phyloP scores from a whole-genome alignment of 2,888 invertebrate species.

The Cantharis nigra region DNA sequence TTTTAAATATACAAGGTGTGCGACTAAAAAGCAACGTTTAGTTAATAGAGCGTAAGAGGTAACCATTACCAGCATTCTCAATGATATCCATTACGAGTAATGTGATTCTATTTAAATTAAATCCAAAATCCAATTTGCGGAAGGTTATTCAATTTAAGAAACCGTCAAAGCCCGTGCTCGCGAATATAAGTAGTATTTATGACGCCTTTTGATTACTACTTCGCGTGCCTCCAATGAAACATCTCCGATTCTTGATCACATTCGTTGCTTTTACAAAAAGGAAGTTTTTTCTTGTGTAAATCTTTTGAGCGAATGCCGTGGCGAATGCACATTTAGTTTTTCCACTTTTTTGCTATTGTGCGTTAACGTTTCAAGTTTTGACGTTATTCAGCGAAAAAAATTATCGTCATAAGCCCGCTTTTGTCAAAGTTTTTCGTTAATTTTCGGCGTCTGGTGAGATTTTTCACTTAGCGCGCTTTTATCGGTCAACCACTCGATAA shows the following conservation, averaged over 20 bases:
- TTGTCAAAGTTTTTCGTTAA: not conserved
- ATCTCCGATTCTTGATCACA: conserved; percentile 26
- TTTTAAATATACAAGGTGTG: not conserved
- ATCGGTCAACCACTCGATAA: conserved; percentile 7
- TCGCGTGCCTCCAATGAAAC: conserved; percentile 31
- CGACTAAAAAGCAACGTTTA: conserved; percentile 13
- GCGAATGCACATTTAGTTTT: conserved; percentile 18
- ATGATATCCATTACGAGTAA: conserved; percentile 34
- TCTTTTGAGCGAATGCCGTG: conserved; percentile 21
- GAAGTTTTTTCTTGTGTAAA: conserved; percentile 15
- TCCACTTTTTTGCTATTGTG: conserved; percentile 18
- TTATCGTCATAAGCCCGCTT: not conserved
- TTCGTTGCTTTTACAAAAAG: conserved; percentile 22
- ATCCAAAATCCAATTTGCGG: conserved; percentile 33
- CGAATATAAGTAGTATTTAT: conserved; percentile 32
- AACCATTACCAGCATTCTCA: conserved; percentile 30
- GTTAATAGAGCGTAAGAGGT: conserved; percentile 34
- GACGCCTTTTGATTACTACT: conserved; percentile 31
- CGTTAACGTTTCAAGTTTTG: conserved; percentile 16
- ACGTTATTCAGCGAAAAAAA: not conserved
- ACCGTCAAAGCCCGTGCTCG: conserved; percentile 33
- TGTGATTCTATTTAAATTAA: conserved; percentile 31
- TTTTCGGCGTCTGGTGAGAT: not conserved
- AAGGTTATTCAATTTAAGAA: conserved; percentile 36
- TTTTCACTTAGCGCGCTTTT: not conserved